Evolutionary conservation across 2,797 vertebrate species (phyloP).

Genomic region (Ctenopoma multispine): DNA sequence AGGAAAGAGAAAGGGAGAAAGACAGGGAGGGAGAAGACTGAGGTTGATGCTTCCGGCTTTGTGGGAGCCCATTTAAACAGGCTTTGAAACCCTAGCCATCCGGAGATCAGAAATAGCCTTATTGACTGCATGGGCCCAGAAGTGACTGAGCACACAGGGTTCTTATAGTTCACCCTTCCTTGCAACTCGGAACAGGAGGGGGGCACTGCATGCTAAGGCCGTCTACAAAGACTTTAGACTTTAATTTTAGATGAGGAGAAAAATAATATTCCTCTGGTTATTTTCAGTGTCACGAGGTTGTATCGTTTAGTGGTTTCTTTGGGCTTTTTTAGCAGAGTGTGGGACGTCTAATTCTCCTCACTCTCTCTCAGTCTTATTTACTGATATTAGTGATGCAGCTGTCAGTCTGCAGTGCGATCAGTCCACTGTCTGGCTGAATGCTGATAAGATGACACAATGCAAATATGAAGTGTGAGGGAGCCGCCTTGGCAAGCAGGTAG

Average conservation of each 20-base stretch:
- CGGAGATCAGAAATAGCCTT: conserved; percentile 85
- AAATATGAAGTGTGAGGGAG: conserved; percentile 75
- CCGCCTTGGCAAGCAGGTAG: conserved; percentile 78
- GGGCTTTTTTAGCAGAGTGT: conserved; percentile 15
- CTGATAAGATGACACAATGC: conserved; percentile 83
- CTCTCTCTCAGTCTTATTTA: conserved; percentile 65
- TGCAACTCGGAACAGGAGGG: conserved; percentile 43
- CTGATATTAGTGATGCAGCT: conserved; percentile 70
- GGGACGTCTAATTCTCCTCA: conserved; percentile 41
- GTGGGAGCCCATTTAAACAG: conserved; percentile 84
- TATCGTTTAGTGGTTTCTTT: conserved; percentile 51
- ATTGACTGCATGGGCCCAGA: conserved; percentile 82
- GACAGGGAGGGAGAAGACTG: conserved; percentile 71
- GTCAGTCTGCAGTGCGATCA: conserved; percentile 68
- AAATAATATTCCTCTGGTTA: conserved; percentile 56
- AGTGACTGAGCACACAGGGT: conserved; percentile 78
- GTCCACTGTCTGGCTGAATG: conserved; percentile 74
- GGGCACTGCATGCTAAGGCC: conserved; percentile 36
- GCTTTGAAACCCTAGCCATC: conserved; percentile 88
- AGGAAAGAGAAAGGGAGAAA: conserved; percentile 61
- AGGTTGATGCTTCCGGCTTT: conserved; percentile 82
- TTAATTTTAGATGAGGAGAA: conserved; percentile 74
- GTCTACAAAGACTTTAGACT: conserved; percentile 62
- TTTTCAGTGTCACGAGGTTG: conserved; percentile 52
- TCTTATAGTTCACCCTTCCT: conserved; percentile 73